Evolutionary conservation across 1,140 invertebrate genomes (phyloP).

Genomic region (Leptinotarsa defecta): DNA sequence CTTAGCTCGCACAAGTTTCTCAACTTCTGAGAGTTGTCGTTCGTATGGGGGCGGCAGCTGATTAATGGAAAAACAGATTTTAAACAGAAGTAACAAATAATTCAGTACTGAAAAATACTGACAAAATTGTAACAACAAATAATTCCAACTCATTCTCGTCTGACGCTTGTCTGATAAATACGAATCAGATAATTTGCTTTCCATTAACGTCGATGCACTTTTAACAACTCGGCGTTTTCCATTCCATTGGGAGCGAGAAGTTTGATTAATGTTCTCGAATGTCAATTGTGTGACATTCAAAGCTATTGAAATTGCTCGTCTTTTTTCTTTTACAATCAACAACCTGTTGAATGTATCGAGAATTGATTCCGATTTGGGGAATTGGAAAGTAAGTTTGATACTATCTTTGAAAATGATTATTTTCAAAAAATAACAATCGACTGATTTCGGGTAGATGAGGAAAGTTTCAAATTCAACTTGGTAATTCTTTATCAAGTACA

Average conservation of each 20-base stretch:
- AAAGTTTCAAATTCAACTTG: too few species aligned
- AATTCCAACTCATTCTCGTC: background rate
- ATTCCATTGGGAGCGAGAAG: slow-evolving; percentile 22
- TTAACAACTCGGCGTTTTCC: background rate
- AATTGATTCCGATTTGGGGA: too few species aligned
- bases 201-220: background rate
- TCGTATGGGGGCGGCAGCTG: too few species aligned
- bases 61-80: too few species aligned
- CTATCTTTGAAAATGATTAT: too few species aligned
- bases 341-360: slow-evolving; percentile 12
- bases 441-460: fast-evolving
- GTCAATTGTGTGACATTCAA: slow-evolving; percentile 12
- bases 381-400: too few species aligned
- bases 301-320: slow-evolving; percentile 4
- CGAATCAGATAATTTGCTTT: background rate
- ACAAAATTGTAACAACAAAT: background rate
- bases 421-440: too few species aligned
- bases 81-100: background rate
- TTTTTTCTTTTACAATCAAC: slow-evolving; percentile 7
- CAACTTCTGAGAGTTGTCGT: too few species aligned
- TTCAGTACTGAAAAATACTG: background rate
- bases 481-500: too few species aligned
- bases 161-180: background rate
- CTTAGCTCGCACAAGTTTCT: too few species aligned
- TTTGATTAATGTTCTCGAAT: slow-evolving; percentile 29